Evolutionary conservation across 2,797 vertebrate genomes (phyloP), one percentile per base, ranked within the genome.

Genomic region (Ctenopoma kingsleyae): DNA sequence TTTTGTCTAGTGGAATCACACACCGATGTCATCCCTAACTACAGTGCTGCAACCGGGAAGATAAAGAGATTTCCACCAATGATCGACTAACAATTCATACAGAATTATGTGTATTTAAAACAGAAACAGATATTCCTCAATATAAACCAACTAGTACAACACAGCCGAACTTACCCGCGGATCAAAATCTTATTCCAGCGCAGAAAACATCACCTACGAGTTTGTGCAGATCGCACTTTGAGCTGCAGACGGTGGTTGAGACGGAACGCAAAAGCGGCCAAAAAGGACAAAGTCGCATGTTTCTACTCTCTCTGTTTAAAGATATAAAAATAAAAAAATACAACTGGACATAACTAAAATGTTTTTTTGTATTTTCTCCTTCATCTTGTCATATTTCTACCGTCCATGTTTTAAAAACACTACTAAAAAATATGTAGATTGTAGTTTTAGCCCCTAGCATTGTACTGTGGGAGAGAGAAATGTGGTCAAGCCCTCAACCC

Each of bases 221-320:
- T 52, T 71, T 46, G 0, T 20, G 2, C 6, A 12, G 2, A 9
- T 0, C 20, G 80, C 5, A 82, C 87, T 85, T 84, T 78, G 80
- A 62, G 32, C 55, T 5, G 23, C 2, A 47, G 46, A 48, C 51
- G 8, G 35, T 15, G 35, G 1, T 9, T 19, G 12, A n/a, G 44
- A 93, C 90, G 91, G 91, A 63, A 62, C 0, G 76, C 83, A 61
- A 59, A 36, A 76, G 19, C 0, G 69, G 65, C 8, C 91, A 93
- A 91, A 92, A 91, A 71, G 76, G n/a, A 1, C 8, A 1, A n/a
- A 40, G 47, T 65, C 75, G 88, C 68, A 0, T 50, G 68, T 55
- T 15, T 19, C 5, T 6, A 5, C 17, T 43, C 6, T n/a, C n/a
- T n/a, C n/a, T n/a, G n/a, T n/a, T n/a, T n/a, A n/a, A n/a, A n/a